These are phyloP conservation scores for Enoplosus armatus DNA, from an alignment of 2,797 vertebrate genomes.

Conservation along the genomic window DNA sequence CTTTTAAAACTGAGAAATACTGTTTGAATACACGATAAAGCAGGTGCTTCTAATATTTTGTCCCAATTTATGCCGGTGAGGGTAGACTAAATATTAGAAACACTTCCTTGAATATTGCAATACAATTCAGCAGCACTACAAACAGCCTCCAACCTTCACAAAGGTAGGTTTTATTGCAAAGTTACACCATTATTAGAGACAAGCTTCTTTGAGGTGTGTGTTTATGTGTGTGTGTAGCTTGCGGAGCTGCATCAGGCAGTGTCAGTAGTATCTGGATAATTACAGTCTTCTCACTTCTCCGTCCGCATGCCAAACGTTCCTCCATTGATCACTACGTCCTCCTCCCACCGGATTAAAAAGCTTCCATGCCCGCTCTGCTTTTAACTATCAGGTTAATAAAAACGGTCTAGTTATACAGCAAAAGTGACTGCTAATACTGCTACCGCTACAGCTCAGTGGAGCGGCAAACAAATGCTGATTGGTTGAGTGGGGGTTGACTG, in stretches of 20 bases:
- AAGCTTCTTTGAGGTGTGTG: background rate
- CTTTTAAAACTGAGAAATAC: background rate
- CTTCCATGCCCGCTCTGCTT: slow-evolving; percentile 10
- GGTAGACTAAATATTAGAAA: background rate
- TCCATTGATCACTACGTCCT: slow-evolving; percentile 46
- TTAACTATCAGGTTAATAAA: background rate
- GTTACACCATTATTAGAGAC: background rate
- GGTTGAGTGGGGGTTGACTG: background rate
- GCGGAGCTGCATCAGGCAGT: background rate
- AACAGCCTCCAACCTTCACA: background rate
- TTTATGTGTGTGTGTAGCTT: slow-evolving; percentile 4
- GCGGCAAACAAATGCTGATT: background rate
- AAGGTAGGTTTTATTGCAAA: background rate
- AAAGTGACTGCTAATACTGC: background rate
- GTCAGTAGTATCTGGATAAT: slow-evolving; percentile 56
- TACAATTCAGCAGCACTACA: background rate
- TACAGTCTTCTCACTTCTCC: slow-evolving; percentile 35
- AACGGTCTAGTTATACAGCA: background rate
- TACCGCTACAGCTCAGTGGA: slow-evolving; percentile 14
- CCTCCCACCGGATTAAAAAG: slow-evolving; percentile 52
- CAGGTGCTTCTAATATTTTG: too few species aligned
- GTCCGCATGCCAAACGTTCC: slow-evolving; percentile 48
- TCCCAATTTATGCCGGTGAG: background rate
- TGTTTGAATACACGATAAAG: background rate
- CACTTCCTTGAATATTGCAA: background rate